Evolutionary conservation across 2,113 vertebrate species (phyloP).

Genomic region (Cephalopterus ornatus): DNA sequence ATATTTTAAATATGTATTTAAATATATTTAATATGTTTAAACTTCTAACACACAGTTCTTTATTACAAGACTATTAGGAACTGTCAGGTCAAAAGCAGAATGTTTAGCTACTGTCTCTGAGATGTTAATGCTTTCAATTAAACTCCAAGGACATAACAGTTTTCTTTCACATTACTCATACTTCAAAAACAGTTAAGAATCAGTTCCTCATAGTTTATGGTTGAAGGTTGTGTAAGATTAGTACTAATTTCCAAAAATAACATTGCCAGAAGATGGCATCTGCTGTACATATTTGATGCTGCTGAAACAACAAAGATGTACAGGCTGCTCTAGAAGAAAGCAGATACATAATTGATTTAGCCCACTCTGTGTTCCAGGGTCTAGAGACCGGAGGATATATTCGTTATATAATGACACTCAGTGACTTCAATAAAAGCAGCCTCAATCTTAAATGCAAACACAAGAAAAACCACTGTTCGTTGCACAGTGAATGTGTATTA

Average conservation of each 20-base stretch:
- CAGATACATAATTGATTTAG: not conserved
- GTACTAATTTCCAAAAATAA: not conserved
- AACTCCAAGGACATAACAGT: not conserved
- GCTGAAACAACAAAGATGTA: not conserved
- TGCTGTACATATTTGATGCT: conserved; percentile 45
- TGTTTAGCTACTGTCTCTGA: not conserved
- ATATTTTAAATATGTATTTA: not conserved
- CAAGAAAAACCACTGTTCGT: not conserved
- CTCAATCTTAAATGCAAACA: not conserved
- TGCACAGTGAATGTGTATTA: not conserved
- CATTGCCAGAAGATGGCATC: conserved; percentile 67
- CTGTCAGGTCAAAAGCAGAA: not conserved
- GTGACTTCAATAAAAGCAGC: not conserved
- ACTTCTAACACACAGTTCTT: not conserved
- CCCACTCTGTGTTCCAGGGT: not conserved
- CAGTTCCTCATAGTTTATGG: not conserved
- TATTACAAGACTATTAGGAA: not conserved
- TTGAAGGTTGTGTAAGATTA: not conserved
- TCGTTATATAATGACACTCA: not conserved
- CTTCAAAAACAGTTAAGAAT: not conserved
- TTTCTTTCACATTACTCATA: not conserved
- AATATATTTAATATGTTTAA: not conserved
- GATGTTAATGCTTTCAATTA: not conserved
- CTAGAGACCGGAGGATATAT: not conserved
- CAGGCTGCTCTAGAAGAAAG: not conserved